A percentile compares a stretch with the other conserved stretches of the same genome.
These are phyloP conservation scores for Cosmia pyralina DNA, from an alignment of 2,888 invertebrate species.

Conservation along the genomic window DNA sequence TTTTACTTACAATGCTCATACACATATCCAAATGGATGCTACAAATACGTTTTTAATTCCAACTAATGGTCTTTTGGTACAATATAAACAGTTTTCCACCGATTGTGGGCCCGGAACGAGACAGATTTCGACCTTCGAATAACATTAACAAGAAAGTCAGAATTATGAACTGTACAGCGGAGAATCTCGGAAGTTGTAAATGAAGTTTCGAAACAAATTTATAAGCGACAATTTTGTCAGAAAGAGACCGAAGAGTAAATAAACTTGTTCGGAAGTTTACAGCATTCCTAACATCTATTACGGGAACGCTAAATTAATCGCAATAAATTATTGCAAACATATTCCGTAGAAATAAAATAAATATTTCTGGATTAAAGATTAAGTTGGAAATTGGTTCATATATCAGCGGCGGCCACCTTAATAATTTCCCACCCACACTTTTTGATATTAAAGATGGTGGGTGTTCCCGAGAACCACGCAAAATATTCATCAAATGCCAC, in stretches of 20 bases:
- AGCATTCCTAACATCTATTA: slow-evolving; percentile 65
- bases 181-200: slow-evolving; percentile 59
- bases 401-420: slow-evolving; percentile 49
- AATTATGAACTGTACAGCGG: slow-evolving; percentile 57
- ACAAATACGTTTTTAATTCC: slow-evolving; percentile 6
- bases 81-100: slow-evolving; percentile 8
- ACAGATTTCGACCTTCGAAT: slow-evolving; percentile 42
- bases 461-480: slow-evolving; percentile 61
- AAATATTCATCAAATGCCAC: slow-evolving; percentile 64
- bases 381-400: slow-evolving; percentile 48
- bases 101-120: slow-evolving; percentile 14
- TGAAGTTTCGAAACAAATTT: slow-evolving; percentile 63
- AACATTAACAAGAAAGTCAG: slow-evolving; percentile 56
- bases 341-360: slow-evolving; percentile 52
- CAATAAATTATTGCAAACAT: slow-evolving; percentile 52
- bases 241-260: slow-evolving; percentile 62
- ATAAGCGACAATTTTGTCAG: slow-evolving; percentile 64
- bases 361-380: slow-evolving; percentile 47
- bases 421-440: slow-evolving; percentile 62
- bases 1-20: slow-evolving; percentile 40
- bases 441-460: slow-evolving; percentile 61
- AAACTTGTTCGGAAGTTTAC: slow-evolving; percentile 59
- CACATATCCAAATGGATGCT: slow-evolving; percentile 9
- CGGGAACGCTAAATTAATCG: slow-evolving; percentile 56
- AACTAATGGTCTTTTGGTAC: slow-evolving; percentile 4